Evolutionary conservation across 2,797 vertebrate genomes (phyloP).

Genomic region (Fratercula arctica): DNA sequence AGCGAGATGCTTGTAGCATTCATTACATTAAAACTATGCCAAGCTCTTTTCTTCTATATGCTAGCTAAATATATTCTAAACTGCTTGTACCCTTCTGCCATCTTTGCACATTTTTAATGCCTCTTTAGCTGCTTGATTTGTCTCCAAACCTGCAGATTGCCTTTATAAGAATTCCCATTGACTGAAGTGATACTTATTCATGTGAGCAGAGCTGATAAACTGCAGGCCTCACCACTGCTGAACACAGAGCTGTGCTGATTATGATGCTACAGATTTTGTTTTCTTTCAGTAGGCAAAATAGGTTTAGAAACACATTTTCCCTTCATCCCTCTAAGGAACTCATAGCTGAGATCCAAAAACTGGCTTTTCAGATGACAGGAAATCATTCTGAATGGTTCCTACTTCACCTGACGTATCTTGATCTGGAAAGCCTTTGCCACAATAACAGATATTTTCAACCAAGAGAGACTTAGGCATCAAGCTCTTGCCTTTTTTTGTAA

Average conservation of each 20-base stretch:
- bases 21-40: not conserved
- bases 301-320: not conserved
- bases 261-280: conserved; percentile 9
- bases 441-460: not conserved
- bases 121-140: conserved; percentile 63
- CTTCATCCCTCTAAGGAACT: conserved; percentile 14
- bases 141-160: conserved; percentile 48
- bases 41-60: conserved; percentile 41
- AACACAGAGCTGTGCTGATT: not conserved
- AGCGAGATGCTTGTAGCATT: not conserved
- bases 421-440: not conserved
- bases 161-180: conserved; percentile 57
- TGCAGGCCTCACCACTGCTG: not conserved
- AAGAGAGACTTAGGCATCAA: not conserved
- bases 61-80: conserved; percentile 53
- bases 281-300: conserved; percentile 40
- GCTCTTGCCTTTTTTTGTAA: not conserved
- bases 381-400: not conserved
- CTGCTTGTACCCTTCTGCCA: conserved; percentile 14
- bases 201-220: conserved; percentile 48
- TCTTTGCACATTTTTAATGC: conserved; percentile 47
- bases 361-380: not conserved
- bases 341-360: not conserved
- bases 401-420: not conserved
- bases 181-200: conserved; percentile 58